Conservation (phyloP, 2,797 vertebrate genomes). For the Gorsachius magnificus region DNA sequence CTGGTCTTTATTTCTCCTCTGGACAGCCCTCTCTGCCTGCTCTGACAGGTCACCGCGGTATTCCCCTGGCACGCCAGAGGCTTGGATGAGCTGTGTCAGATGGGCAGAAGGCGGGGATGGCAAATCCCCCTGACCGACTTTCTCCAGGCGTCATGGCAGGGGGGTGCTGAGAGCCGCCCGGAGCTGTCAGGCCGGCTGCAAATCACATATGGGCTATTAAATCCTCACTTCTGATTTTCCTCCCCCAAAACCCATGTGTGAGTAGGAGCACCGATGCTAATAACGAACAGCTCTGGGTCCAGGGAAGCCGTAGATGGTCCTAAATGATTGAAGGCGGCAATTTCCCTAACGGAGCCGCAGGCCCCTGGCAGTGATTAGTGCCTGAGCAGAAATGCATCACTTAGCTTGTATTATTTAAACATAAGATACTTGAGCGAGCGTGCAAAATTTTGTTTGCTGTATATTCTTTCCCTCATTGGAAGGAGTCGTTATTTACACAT, state of each 20-base stretch:
- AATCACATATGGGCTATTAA: neutral
- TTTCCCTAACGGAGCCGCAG: neutral
- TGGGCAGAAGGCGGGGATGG: neutral
- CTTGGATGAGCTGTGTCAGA: neutral
- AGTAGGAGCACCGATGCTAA: neutral
- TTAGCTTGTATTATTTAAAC: slow-evolving; percentile 32
- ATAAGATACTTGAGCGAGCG: neutral
- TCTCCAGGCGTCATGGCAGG: rapidly evolving
- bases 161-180: neutral
- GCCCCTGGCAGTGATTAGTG: slow-evolving; percentile 28
- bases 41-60: rapidly evolving
- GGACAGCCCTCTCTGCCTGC: neutral
- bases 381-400: slow-evolving; percentile 17
- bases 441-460: slow-evolving; percentile 18
- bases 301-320: neutral
- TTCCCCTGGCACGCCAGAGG: rapidly evolving
- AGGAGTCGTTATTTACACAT: slow-evolving; percentile 6
- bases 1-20: neutral
- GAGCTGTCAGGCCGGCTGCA: neutral
- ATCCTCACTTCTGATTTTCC: neutral
- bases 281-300: neutral
- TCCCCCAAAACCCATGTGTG: rapidly evolving
- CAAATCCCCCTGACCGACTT: neutral
- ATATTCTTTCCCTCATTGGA: neutral
- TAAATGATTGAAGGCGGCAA: slow-evolving; percentile 39